Conservation (phyloP, 2,797 vertebrate species). For the Hydrolagus colliei region DNA sequence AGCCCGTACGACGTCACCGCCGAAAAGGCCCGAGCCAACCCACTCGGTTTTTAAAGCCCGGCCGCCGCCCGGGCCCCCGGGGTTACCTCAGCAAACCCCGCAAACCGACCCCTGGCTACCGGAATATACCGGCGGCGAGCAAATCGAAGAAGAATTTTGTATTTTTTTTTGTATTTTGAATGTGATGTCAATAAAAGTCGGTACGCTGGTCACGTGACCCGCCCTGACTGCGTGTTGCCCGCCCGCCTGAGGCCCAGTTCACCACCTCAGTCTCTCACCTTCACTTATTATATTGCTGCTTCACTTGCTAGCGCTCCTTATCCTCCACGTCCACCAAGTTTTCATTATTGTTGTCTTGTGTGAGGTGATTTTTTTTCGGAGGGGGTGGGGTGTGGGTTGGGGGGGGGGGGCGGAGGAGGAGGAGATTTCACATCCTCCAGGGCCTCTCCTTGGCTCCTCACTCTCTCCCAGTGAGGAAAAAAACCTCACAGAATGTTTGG, state of each 20-base stretch:
- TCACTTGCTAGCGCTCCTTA: neutral
- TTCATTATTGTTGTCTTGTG: too few relatives aligned
- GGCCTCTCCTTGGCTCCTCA: too few relatives aligned
- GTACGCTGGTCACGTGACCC: neutral
- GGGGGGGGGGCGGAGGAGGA: too few relatives aligned
- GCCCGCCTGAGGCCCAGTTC: too few relatives aligned
- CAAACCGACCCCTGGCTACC: neutral
- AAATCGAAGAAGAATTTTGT: neutral
- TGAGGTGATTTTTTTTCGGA: too few relatives aligned
- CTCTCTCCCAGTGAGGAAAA: too few relatives aligned
- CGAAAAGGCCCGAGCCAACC: neutral
- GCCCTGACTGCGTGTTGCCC: neutral
- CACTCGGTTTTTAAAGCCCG: neutral
- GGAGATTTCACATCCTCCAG: too few relatives aligned
- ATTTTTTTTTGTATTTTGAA: neutral
- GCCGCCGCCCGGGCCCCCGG: too few relatives aligned
- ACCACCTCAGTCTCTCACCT: too few relatives aligned
- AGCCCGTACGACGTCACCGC: slow-evolving; percentile 5
- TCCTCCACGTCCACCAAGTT: neutral
- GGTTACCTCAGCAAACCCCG: slow-evolving; percentile 12
- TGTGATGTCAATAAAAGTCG: rapidly evolving
- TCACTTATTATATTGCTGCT: neutral
- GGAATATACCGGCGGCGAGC: neutral
- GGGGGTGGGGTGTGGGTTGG: too few relatives aligned
- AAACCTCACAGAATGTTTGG: too few relatives aligned